phyloP scores from a whole-genome alignment of 2,797 vertebrate species.

The Sciaenops ocellatus region DNA sequence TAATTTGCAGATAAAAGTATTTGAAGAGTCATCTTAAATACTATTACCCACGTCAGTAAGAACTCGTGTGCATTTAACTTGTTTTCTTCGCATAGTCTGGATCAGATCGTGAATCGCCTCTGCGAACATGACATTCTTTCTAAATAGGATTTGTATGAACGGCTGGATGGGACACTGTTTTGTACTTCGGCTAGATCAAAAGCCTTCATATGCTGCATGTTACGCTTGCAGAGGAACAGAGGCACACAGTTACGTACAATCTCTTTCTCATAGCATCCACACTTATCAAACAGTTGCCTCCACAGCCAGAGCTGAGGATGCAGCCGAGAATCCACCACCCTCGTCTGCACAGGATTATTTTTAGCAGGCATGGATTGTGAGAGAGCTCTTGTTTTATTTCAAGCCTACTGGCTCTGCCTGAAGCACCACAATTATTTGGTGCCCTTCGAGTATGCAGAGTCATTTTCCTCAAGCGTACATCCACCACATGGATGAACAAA shows the following conservation, averaged over 20 bases:
- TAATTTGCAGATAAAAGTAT: slow-evolving; percentile 70
- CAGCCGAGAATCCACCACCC: slow-evolving; percentile 79
- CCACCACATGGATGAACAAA: slow-evolving; percentile 77
- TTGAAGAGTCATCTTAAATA: slow-evolving; percentile 50
- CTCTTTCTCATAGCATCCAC: slow-evolving; percentile 57
- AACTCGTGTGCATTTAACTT: slow-evolving; percentile 14
- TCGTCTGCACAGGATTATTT: slow-evolving; percentile 83
- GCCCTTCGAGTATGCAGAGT: slow-evolving; percentile 72
- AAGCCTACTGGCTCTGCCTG: slow-evolving; percentile 78
- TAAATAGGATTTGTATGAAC: slow-evolving; percentile 11
- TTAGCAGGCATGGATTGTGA: slow-evolving; percentile 83
- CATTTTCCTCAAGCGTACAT: slow-evolving; percentile 75
- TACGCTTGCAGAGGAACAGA: slow-evolving; percentile 49
- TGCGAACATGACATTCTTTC: slow-evolving; percentile 12
- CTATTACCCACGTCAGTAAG: slow-evolving; percentile 2
- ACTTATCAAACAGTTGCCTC: slow-evolving; percentile 77
- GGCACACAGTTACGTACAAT: slow-evolving; percentile 52
- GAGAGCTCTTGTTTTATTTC: slow-evolving; percentile 85
- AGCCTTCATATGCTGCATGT: slow-evolving; percentile 34
- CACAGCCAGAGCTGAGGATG: slow-evolving; percentile 73
- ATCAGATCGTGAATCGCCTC: slow-evolving; percentile 16
- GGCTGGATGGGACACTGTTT: slow-evolving; percentile 14
- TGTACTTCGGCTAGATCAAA: slow-evolving; percentile 40
- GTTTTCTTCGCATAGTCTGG: slow-evolving; percentile 6
- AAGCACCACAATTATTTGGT: slow-evolving; percentile 81